Base-by-base conservation (phyloP, 2,888 invertebrate species). In the Lasius fuliginosus region DNA sequence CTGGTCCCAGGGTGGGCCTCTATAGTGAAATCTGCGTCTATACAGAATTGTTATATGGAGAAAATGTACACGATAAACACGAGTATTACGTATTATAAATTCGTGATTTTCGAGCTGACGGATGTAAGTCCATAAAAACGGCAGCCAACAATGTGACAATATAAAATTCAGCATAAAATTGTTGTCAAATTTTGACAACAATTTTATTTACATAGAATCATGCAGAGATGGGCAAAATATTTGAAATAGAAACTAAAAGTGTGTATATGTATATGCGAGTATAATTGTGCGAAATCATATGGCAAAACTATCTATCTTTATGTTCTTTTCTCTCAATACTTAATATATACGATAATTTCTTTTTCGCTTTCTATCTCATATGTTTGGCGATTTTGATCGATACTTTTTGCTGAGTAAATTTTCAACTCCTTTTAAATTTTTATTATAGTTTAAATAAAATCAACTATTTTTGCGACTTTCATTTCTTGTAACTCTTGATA, bases 1-100 rank as follows among this genome's bases (percentile, higher is more conserved):
- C 33, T 33, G 36, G 33, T 53, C 27, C 46, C 75, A 83, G 81
- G 74, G 83, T 74, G 56, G 58, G 27, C 56, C 15, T 53, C 53
- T 5, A 23, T 23, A 12, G 3, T 42, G 60, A 68, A 79, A 69
- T 42, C 56, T 42, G 9, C 3, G 3, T 5, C 27, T 8, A 6
- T 15, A 15, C 3, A n/a, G 33, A 58, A 79, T 23, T 60, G 23
- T 60, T 42, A n/a, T 23, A n/a, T 18, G 46, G 27, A 46, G 46
- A 11, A 62, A 60, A 46, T 36, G 6, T 60, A 46, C 27, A 27
- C 53, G 27, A 76, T 53, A 65, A 58, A 33, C 53, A 36, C 42
- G 23, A n/a, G 23, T 33, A 30, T 18, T 58, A 30, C 6, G 23
- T 23, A 27, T 27, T 46, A 49, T 64, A 49, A 75, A 75, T 64